Base-by-base conservation (phyloP, 2,113 vertebrate species). In the Agapornis roseicollis region DNA sequence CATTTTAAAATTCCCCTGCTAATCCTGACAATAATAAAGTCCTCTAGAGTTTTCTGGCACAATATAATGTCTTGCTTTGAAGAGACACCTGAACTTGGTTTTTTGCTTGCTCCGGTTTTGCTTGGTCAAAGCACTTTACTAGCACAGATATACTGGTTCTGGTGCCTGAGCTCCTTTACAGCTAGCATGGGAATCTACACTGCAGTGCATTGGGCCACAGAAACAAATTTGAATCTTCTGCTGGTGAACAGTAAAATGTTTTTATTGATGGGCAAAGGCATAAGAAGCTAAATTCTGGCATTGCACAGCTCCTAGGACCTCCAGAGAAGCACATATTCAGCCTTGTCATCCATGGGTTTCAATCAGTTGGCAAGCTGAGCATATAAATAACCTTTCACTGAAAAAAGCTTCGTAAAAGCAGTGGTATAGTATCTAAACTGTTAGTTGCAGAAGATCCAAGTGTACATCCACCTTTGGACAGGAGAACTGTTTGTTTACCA, bases 121-220 rank as follows among this genome's bases (percentile, higher is more conserved):
- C n/a, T 53, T 23, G 25, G 60, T 23, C 50, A 81, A 49, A 90
- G 37, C 69, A 49, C 28, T 46, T 88, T 8, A 28, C 15, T 2
- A 25, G 14, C 5, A 28, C 10, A 64, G 50, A 60, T 23, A 33
- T 9, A 39, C 20, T 18, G 53, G 25, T 31, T 81, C 23, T 71
- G 31, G 50, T 42, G 27, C 25, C 39, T 77, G 46, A 80, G 53
- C 41, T 58, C 10, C 50, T 73, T 71, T 18, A 42, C 17, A 55
- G 56, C 17, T 15, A 46, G n/a, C 23, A 10, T 17, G 14, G 24
- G 13, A 66, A 63, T 25, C 69, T 16, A 19, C 22, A 27, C 4
- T 58, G 23, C 22, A 31, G 18, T 4, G 12, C 24, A 12, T 0
- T 52, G 27, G 42, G 58, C 28, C 50, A 33, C 0, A 25, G 29